A percentile compares a stretch with the other conserved stretches of the same genome.
Evolutionary conservation across 2,797 vertebrate genomes (phyloP).

Genomic region (Sparus aurata): DNA sequence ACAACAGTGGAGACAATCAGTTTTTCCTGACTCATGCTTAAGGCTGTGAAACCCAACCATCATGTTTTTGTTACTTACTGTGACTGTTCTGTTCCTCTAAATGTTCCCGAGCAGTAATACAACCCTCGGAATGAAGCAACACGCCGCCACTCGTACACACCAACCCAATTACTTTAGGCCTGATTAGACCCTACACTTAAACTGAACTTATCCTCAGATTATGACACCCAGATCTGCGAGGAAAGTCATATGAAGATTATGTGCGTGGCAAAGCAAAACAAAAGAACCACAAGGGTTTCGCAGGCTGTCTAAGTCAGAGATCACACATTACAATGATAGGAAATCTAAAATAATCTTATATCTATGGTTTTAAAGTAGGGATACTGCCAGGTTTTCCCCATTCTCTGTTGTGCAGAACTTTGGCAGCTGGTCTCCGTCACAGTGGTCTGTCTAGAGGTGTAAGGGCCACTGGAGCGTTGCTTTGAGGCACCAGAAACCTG

Average conservation of each 20-base stretch:
- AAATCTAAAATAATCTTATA: neutral
- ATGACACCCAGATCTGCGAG: constrained; percentile 13
- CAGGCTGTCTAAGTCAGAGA: neutral
- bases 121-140: constrained; percentile 7
- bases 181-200: constrained; percentile 55
- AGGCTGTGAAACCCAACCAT: constrained; percentile 3
- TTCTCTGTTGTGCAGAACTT: constrained; percentile 39
- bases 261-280: constrained; percentile 8
- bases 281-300: neutral
- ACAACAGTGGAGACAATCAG: neutral
- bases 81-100: constrained; percentile 21
- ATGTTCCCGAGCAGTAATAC: constrained; percentile 31
- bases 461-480: constrained; percentile 13
- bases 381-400: constrained; percentile 29
- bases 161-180: constrained; percentile 57
- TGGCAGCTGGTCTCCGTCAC: constrained; percentile 42
- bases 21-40: neutral
- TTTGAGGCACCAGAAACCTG: constrained; percentile 23
- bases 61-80: neutral
- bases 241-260: constrained; percentile 31
- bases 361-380: constrained; percentile 24
- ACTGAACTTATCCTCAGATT: constrained; percentile 48
- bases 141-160: constrained; percentile 26
- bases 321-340: neutral
- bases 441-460: constrained; percentile 42